Percentiles rank a stretch among this genome's conserved stretches.
Evolutionary conservation across 2,113 vertebrate species (phyloP).

Genomic region (Sander vitreus): DNA sequence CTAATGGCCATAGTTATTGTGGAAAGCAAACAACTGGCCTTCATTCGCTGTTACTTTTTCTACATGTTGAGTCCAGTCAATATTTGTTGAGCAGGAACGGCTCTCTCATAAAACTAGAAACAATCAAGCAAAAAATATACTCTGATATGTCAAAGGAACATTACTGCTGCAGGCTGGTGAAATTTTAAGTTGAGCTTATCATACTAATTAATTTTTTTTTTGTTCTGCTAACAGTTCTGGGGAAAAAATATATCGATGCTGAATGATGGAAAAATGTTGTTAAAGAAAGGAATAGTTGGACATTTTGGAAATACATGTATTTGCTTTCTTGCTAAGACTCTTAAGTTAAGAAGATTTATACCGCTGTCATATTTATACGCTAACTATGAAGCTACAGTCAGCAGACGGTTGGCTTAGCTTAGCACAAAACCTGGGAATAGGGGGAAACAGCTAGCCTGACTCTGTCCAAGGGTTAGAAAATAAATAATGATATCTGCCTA

Average conservation of each 20-base stretch:
- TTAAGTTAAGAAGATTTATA: not conserved
- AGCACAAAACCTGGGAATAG: not conserved
- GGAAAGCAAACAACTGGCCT: slow-evolving; percentile 21
- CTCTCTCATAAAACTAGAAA: not conserved
- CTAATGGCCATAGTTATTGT: not conserved
- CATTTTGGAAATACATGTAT: not conserved
- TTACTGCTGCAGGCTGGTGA: not conserved
- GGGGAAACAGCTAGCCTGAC: not conserved
- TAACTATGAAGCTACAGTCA: not conserved
- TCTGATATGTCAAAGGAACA: not conserved
- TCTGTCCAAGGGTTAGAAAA: not conserved
- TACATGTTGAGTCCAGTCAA: not conserved
- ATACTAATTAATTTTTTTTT: not conserved
- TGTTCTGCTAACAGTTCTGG: not conserved
- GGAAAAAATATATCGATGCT: not conserved
- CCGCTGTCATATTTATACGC: not conserved
- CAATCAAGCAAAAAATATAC: not conserved
- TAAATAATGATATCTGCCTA: not conserved
- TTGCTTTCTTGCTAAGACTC: not conserved
- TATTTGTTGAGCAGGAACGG: slow-evolving; percentile 1
- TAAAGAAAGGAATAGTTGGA: not conserved
- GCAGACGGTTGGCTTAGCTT: not conserved
- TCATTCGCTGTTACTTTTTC: not conserved
- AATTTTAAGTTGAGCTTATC: not conserved
- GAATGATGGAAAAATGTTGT: not conserved